Conservation (phyloP, 2,113 vertebrate species). For the Bettongia penicillata region DNA sequence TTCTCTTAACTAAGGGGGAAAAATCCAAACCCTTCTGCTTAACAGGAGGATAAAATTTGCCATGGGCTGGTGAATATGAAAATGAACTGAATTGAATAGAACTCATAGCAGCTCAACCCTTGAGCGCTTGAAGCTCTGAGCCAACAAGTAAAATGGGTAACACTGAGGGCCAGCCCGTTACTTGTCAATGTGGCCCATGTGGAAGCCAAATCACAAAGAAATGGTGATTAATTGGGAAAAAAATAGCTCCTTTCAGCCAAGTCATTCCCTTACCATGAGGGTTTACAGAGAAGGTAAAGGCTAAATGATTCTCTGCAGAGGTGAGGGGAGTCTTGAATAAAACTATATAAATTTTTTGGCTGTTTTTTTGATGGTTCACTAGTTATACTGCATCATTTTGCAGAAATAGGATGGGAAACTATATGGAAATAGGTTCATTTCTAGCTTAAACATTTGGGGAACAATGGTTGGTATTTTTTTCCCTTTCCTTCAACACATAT, state of each 20-base stretch:
- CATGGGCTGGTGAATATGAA: not conserved
- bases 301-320: not conserved
- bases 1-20: constrained; percentile 28
- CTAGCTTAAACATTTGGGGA: not conserved
- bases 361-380: not conserved
- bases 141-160: not conserved
- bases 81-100: constrained; percentile 11
- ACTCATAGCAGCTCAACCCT: not conserved
- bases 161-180: not conserved
- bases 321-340: not conserved
- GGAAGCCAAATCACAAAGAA: constrained; percentile 18
- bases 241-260: constrained; percentile 25
- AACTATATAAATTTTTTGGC: constrained; percentile 25
- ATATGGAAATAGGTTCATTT: not conserved
- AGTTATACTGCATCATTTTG: not conserved
- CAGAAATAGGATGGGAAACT: not conserved
- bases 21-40: constrained; percentile 1
- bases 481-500: not conserved
- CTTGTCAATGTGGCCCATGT: not conserved
- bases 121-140: not conserved
- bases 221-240: constrained; percentile 39
- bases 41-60: constrained; percentile 43
- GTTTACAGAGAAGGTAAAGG: constrained; percentile 32
- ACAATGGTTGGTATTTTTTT: not conserved
- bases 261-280: not conserved